These are phyloP conservation scores for Microtus montanus DNA, from an alignment of 2,113 vertebrate species.

Conservation along the genomic window DNA sequence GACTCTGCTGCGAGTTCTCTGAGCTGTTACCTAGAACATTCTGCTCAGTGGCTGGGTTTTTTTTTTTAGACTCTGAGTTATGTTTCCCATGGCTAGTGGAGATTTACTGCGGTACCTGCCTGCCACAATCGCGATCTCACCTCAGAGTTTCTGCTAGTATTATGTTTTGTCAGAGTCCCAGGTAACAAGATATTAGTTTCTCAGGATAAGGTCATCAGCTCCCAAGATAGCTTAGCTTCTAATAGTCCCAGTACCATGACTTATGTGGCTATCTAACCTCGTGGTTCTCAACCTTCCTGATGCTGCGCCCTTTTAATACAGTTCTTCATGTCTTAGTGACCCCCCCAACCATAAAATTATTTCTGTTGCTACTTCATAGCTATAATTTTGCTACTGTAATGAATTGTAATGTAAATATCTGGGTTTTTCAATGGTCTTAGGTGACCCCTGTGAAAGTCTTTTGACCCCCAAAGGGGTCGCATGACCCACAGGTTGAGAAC, in stretches of 20 bases:
- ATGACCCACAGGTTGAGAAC: neutral
- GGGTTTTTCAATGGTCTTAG: neutral
- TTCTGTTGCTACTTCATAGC: neutral
- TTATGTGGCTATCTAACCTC: neutral
- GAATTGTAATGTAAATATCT: neutral
- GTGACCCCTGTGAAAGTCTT: neutral
- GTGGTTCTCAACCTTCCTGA: neutral
- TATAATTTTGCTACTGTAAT: neutral
- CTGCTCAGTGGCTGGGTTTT: neutral
- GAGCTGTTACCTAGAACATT: slow-evolving; percentile 42
- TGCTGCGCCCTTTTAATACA: neutral
- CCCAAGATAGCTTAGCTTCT: neutral
- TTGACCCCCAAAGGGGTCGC: neutral
- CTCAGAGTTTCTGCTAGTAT: neutral
- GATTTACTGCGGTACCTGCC: neutral
- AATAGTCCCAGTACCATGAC: neutral
- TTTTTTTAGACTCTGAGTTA: neutral
- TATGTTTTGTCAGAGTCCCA: neutral
- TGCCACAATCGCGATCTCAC: neutral
- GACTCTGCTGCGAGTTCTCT: neutral
- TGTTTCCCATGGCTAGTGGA: neutral
- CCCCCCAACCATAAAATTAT: neutral
- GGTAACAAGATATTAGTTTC: neutral
- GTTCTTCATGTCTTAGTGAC: neutral
- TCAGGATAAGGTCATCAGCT: neutral